Base-by-base conservation (phyloP, 2,113 vertebrate genomes). In the Xerus inauris region DNA sequence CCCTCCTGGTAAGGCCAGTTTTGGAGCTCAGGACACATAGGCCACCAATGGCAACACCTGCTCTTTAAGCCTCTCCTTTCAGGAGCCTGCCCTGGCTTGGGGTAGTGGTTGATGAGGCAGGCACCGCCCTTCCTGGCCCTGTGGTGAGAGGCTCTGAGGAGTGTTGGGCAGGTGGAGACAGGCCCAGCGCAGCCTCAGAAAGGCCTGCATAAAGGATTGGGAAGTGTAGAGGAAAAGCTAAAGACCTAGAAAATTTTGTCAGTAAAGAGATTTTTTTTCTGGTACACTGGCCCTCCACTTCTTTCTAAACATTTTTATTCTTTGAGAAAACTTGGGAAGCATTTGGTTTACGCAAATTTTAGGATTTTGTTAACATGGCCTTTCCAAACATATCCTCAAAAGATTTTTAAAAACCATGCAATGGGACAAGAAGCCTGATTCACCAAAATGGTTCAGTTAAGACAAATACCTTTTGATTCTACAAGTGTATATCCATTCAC, bases 101-200 rank as follows among this genome's bases (percentile, higher is more conserved):
- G 57, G 45, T 10, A 1, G 59, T 28, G 64, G 57, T 30, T 42
- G 64, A 65, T 12, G 40, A 85, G 54, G 47, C 49, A 22, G n/a
- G 45, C 35, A 82, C 65, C 59, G 94, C 59, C 57, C 95, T 93
- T 80, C 73, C 72, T 62, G 45, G 59, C 51, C 87, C 76, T 49
- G 57, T 1, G n/a, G 75, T 28, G 40, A 49, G 69, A 87, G 72
- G n/a, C 17, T 11, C 22, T 81, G 93, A 80, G 32, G 1, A 67
- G 69, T 1, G 24, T 24, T 62, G 54, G 97, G 72, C 95, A 94
- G 95, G 94, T 95, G 20, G n/a, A 75, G 94, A 91, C 97, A 96
- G 94, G 96, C 93, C 89, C 11, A 3, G 40, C 49, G n/a, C 82
- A 81, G 81, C 83, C 80, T 76, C 72, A 75, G 51, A 28, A 91